phyloP scores from a whole-genome alignment of 2,797 vertebrate species.

The Merluccius polli region DNA sequence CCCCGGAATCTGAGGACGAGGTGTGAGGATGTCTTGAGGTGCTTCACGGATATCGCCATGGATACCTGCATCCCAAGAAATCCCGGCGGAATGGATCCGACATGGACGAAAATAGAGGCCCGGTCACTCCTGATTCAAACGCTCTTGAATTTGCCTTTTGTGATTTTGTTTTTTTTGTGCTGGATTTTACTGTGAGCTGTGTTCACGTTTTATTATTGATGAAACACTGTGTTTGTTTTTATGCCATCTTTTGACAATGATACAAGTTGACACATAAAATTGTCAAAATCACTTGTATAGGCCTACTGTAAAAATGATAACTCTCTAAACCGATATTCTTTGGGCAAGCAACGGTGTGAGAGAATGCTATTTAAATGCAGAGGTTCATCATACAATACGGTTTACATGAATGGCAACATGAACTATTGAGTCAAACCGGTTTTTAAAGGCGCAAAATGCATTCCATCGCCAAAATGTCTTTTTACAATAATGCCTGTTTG shows the following conservation, averaged over 20 bases:
- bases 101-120: background rate
- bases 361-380: no score
- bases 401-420: no score
- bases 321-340: background rate
- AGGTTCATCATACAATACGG: no score
- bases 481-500: no score
- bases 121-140: background rate
- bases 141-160: background rate
- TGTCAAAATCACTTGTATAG: background rate
- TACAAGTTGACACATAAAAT: background rate
- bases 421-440: no score
- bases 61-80: background rate
- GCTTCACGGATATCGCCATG: conserved; percentile 1
- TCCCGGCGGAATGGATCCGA: background rate
- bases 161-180: background rate
- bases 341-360: background rate
- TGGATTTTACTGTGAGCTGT: background rate
- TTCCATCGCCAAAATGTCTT: no score
- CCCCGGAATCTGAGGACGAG: background rate
- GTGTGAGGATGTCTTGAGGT: background rate
- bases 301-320: background rate
- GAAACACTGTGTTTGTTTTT: background rate
- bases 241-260: background rate
- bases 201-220: background rate
- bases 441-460: no score